Conservation (phyloP, 2,113 vertebrate species). For the Trematocara marginatum region DNA sequence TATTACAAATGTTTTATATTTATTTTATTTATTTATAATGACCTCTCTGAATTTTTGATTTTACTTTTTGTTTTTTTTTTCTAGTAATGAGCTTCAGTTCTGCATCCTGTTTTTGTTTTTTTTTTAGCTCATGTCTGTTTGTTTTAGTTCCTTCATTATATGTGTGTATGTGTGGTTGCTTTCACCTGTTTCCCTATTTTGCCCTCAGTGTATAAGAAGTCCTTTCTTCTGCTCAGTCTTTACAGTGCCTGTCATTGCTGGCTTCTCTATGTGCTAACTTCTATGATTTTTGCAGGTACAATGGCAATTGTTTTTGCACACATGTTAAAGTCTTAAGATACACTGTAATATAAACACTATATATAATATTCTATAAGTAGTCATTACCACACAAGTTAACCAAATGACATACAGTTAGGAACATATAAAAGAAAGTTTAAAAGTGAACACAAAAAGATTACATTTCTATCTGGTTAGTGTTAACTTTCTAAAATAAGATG, state of each 20-base stretch:
- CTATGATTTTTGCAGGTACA: neutral
- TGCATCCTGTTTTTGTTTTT: too few species aligned
- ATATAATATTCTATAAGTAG: neutral
- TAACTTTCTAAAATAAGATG: neutral
- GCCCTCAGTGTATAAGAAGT: neutral
- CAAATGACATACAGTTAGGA: neutral
- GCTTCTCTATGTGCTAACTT: neutral
- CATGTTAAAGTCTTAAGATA: neutral
- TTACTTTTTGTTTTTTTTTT: neutral
- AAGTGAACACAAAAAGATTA: neutral
- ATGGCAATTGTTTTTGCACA: neutral
- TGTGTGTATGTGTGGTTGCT: neutral
- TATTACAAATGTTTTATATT: neutral
- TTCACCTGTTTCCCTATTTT: neutral
- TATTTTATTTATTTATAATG: neutral
- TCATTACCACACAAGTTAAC: neutral
- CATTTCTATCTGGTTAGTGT: neutral
- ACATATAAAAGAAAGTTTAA: neutral
- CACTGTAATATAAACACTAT: neutral
- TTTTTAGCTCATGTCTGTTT: neutral
- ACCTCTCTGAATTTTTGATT: neutral
- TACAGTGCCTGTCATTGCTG: neutral
- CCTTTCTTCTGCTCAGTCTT: neutral
- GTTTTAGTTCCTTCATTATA: neutral
- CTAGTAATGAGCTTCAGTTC: neutral